These are phyloP conservation scores for Peromyscus nudipes DNA, from an alignment of 2,797 vertebrate genomes.

Conservation along the genomic window DNA sequence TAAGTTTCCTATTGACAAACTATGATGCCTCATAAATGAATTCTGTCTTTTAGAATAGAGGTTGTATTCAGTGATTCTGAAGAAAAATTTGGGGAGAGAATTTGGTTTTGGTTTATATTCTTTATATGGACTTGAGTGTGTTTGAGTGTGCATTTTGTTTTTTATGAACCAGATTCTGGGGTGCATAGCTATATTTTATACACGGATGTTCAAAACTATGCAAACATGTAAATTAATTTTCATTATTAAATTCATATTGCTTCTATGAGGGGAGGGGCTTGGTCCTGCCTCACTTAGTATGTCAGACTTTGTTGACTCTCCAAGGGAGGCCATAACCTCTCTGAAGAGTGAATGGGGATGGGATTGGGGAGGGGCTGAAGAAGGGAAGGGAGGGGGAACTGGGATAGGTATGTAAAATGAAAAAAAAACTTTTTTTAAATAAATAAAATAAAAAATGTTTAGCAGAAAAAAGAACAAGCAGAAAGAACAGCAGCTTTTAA, in stretches of 20 bases:
- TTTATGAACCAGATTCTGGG: neutral
- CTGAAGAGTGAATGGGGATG: no score
- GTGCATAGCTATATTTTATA: neutral
- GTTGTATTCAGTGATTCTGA: neutral
- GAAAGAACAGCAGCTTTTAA: neutral
- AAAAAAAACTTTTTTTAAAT: no score
- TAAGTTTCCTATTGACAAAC: neutral
- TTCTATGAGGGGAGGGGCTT: no score
- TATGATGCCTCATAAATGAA: neutral
- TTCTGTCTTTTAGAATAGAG: neutral
- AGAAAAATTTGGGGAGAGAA: neutral
- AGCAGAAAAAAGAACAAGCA: neutral
- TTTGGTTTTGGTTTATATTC: neutral
- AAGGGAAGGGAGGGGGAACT: no score
- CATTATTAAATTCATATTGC: no score
- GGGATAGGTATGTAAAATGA: no score
- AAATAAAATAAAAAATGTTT: no score
- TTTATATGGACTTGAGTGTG: neutral
- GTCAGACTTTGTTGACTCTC: no score
- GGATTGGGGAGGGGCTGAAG: no score
- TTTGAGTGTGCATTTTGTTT: neutral
- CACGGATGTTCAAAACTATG: neutral
- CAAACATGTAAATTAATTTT: neutral
- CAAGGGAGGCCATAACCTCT: no score
- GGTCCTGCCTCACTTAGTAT: no score